A percentile compares a stretch with the other conserved stretches of the same genome.
These are phyloP conservation scores for Scolopax bukidnonensis DNA, from an alignment of 2,797 vertebrate species.

Conservation along the genomic window DNA sequence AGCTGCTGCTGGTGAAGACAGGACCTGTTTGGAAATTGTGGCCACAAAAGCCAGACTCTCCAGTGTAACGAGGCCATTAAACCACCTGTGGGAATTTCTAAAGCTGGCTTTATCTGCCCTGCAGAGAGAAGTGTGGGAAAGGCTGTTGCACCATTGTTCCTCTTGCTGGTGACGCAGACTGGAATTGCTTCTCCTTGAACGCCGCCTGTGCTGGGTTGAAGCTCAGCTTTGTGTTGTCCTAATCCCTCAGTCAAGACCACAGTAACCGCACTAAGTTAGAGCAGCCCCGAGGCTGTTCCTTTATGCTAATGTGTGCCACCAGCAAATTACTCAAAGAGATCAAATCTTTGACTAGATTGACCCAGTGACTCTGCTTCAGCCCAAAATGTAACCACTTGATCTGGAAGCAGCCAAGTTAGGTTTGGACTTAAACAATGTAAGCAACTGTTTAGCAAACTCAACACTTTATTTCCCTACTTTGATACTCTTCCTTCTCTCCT, in stretches of 20 bases:
- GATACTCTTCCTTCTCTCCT: neutral
- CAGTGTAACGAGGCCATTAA: neutral
- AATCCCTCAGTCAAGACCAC: slow-evolving; percentile 23
- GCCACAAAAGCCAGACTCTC: slow-evolving; percentile 7
- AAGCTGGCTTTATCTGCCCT: slow-evolving; percentile 7
- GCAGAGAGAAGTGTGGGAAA: neutral
- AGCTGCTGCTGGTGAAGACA: neutral
- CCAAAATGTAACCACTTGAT: neutral
- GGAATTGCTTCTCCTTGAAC: neutral
- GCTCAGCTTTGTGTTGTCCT: neutral
- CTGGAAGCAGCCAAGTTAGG: neutral
- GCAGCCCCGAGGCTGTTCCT: neutral
- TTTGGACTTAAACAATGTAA: neutral
- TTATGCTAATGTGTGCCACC: neutral
- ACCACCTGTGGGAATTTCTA: neutral
- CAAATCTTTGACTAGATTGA: neutral
- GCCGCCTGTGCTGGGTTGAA: neutral
- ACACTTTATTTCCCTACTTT: neutral
- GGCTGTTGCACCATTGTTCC: neutral
- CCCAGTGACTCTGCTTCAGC: neutral
- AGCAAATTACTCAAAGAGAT: neutral
- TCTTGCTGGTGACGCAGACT: neutral
- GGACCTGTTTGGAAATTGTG: neutral
- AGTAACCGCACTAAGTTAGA: neutral
- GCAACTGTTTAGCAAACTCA: neutral